Conservation (phyloP, 2,113 vertebrate species). For the Terrapene triunguis region DNA sequence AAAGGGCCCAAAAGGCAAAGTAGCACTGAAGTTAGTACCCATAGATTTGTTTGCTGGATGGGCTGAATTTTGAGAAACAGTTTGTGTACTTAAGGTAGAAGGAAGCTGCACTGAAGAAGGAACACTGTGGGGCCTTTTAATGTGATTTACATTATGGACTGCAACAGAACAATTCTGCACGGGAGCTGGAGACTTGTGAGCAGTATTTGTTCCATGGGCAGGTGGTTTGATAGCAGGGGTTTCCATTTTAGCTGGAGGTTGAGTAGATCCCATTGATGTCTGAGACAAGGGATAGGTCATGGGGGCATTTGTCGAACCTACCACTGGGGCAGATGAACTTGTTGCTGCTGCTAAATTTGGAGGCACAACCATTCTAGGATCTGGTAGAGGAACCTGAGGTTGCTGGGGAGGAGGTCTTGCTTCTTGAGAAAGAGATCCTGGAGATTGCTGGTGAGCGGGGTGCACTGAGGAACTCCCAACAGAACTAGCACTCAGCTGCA, state of each 20-base stretch:
- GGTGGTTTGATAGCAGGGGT: slow-evolving; percentile 78
- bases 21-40: slow-evolving; percentile 90
- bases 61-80: slow-evolving; percentile 94
- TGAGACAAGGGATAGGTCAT: slow-evolving; percentile 88
- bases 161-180: slow-evolving; percentile 81
- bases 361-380: slow-evolving; percentile 84
- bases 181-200: slow-evolving; percentile 85
- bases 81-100: slow-evolving; percentile 95
- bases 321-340: slow-evolving; percentile 76
- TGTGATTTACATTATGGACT: slow-evolving; percentile 82
- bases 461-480: slow-evolving; percentile 76
- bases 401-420: slow-evolving; percentile 80
- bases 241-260: slow-evolving; percentile 84
- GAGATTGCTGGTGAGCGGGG: slow-evolving; percentile 78
- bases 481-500: slow-evolving; percentile 74
- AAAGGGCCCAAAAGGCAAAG: slow-evolving; percentile 94
- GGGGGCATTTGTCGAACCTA: slow-evolving; percentile 70
- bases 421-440: slow-evolving; percentile 79
- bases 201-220: slow-evolving; percentile 65
- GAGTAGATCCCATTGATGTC: slow-evolving; percentile 82
- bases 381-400: slow-evolving; percentile 83
- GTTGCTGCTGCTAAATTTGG: slow-evolving; percentile 65
- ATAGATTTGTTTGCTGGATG: slow-evolving; percentile 88
- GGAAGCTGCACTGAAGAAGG: slow-evolving; percentile 91
- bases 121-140: slow-evolving; percentile 88